Evolutionary conservation across 2,113 vertebrate genomes (phyloP), one percentile per base, ranked within the genome.

Genomic region (Sorex araneus): DNA sequence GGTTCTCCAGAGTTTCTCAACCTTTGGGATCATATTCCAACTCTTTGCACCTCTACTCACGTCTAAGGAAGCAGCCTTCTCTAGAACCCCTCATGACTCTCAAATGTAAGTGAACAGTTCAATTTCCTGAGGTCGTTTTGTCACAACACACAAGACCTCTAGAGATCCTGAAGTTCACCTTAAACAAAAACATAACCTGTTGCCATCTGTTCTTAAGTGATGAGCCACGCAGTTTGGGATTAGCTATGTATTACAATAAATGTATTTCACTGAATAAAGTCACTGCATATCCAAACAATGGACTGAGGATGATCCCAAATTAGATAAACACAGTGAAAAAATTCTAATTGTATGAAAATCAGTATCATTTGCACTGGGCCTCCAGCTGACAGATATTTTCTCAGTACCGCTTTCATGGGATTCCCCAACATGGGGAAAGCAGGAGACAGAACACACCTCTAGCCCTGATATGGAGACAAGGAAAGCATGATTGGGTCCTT

Each of bases 231-330:
- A 40, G 1, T 40, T 34, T 34, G 23, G 45, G 27, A 32, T 7
- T 32, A 50, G 50, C 28, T 84, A 10, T 25, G 63, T 15, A 10
- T 69, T 82, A 43, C 1, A 30, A n/a, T 21, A n/a, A 88, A 90
- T 30, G 50, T 66, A 47, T 9, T 13, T 73, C 45, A 78, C n/a
- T 28, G 19, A 28, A 67, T 86, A 77, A 90, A 36, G 3, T 10
- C 66, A 7, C 87, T 90, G 85, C 45, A 34, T 54, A 18, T 87
- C 79, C 28, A 86, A 67, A 87, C 16, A 34, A 30, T 43, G 60
- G 13, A n/a, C 70, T 78, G 54, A 43, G 25, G 75, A 78, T n/a
- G 57, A 36, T 34, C 66, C 21, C 19, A 28, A 40, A 60, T 36
- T 54, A 27, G 43, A 71, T 43, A 80, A 79, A 54, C 36, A 54